These are phyloP conservation scores for Eumeta japonica DNA, from an alignment of 1,140 invertebrate species.

Conservation along the genomic window DNA sequence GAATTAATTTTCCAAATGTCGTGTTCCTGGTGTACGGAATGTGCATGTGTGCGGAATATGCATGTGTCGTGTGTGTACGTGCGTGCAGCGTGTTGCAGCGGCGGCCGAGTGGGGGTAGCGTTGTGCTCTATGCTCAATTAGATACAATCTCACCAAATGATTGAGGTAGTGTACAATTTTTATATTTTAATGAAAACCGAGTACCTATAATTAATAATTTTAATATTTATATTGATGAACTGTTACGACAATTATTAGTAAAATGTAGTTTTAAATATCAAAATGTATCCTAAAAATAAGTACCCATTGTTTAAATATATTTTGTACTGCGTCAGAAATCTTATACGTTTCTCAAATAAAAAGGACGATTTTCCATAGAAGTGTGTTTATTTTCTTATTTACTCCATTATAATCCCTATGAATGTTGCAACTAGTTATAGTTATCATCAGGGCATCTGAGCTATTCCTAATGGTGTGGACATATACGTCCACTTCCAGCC, in stretches of 20 bases:
- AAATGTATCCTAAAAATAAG: constrained; percentile 22
- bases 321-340: constrained; percentile 30
- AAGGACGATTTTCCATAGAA: constrained; percentile 23
- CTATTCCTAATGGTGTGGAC: no score
- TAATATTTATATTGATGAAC: constrained; percentile 56
- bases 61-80: constrained; percentile 41
- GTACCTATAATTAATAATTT: constrained; percentile 56
- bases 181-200: constrained; percentile 51
- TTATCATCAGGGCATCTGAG: no score
- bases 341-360: constrained; percentile 35
- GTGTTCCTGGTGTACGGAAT: constrained; percentile 48
- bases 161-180: constrained; percentile 53
- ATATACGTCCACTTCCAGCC: no score
- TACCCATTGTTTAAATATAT: constrained; percentile 32
- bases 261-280: constrained; percentile 33
- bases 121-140: constrained; percentile 57
- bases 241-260: constrained; percentile 42
- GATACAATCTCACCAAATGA: constrained; percentile 54
- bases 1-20: constrained; percentile 49
- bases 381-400: constrained; percentile 9
- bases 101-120: constrained; percentile 43
- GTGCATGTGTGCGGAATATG: constrained; percentile 28
- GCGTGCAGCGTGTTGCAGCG: constrained; percentile 17
- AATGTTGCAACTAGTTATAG: no score
- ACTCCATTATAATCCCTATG: no score